Percentiles rank a stretch among this genome's conserved stretches.
Conservation (phyloP, 2,113 vertebrate genomes). For the zebrafish (Danio rerio) region DNA sequence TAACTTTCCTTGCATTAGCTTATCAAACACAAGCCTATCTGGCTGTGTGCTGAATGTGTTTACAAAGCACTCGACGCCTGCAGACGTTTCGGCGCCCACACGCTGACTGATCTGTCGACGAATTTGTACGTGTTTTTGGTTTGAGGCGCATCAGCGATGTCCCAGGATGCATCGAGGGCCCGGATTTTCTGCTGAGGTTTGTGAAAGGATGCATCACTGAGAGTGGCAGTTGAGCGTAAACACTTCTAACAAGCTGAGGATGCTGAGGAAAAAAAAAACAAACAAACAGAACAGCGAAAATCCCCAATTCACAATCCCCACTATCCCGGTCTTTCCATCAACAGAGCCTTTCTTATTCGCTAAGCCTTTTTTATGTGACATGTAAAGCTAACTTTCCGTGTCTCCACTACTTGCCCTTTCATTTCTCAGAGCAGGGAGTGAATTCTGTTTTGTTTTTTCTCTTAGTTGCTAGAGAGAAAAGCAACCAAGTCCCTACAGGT, state of each 20-base stretch:
- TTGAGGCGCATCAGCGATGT: conserved; percentile 65
- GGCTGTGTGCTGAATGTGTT: conserved; percentile 31
- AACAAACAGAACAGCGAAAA: conserved; percentile 64
- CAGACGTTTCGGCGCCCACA: conserved; percentile 5
- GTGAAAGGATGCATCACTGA: conserved; percentile 51
- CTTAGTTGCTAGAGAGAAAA: background rate
- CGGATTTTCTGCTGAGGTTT: conserved; percentile 64
- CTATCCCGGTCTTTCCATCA: background rate
- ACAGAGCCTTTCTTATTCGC: too few relatives aligned
- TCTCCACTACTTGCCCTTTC: conserved; percentile 10
- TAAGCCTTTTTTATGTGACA: too few relatives aligned
- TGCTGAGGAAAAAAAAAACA: conserved; percentile 49
- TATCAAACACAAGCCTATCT: conserved; percentile 41
- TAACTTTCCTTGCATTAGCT: background rate
- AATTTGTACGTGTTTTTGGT: conserved; percentile 43
- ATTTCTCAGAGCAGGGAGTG: background rate
- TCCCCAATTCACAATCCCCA: conserved; percentile 57
- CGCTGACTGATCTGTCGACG: background rate
- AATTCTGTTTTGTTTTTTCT: background rate
- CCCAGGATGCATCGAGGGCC: conserved; percentile 68
- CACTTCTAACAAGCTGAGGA: conserved; percentile 63
- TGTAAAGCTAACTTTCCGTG: background rate
- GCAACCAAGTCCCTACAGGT: conserved; percentile 35
- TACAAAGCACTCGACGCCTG: conserved; percentile 6
- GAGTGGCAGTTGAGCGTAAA: conserved; percentile 69